These are phyloP conservation scores for Cygnus olor DNA, from an alignment of 2,797 vertebrate genomes.

Conservation along the genomic window DNA sequence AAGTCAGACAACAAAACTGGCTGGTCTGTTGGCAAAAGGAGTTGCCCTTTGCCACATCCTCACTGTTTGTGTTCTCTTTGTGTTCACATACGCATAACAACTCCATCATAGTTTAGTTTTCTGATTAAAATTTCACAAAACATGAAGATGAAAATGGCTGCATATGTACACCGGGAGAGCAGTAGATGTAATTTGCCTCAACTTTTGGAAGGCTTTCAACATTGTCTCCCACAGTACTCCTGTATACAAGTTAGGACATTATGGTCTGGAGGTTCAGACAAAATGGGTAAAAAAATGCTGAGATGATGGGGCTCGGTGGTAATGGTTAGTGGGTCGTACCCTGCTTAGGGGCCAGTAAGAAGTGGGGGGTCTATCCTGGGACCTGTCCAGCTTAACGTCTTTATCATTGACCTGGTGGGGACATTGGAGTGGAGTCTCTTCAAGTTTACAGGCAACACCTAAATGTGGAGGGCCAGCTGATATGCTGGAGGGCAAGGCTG, in stretches of 20 bases:
- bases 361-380: neutral
- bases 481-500: neutral
- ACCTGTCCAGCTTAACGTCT: neutral
- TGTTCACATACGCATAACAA: neutral
- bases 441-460: neutral
- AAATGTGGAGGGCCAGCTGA: neutral
- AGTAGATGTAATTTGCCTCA: neutral
- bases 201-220: neutral
- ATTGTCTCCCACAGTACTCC: neutral
- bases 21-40: neutral
- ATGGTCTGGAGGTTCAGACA: neutral
- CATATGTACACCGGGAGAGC: neutral
- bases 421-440: neutral
- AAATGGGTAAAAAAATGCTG: neutral
- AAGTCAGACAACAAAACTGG: neutral
- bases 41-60: fast-evolving
- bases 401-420: neutral
- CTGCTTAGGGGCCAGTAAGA: neutral
- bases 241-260: neutral
- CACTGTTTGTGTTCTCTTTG: neutral
- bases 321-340: neutral
- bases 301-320: neutral
- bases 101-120: neutral
- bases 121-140: neutral
- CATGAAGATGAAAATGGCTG: neutral